Percentiles rank a stretch among this genome's conserved stretches.
Evolutionary conservation across 2,888 invertebrate species (phyloP).

Genomic region (Perdita meconis): DNA sequence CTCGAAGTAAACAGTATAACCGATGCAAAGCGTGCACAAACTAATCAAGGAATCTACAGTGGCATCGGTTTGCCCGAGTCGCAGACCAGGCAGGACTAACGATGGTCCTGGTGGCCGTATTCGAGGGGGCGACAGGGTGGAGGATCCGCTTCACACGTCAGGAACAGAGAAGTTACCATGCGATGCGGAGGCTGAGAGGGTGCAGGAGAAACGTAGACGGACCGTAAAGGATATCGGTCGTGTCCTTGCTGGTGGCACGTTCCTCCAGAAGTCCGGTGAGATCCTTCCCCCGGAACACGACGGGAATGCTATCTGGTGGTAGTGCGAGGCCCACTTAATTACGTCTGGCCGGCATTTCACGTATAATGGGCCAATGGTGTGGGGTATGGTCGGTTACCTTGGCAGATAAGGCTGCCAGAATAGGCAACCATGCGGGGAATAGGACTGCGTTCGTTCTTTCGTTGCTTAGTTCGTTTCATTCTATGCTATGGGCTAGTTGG

Average conservation of each 20-base stretch:
- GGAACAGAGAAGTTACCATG: conserved; percentile 52
- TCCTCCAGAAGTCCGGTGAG: conserved; percentile 28
- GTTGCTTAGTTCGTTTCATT: conserved; percentile 46
- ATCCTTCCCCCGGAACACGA: conserved; percentile 48
- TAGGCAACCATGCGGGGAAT: conserved; percentile 22
- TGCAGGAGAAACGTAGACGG: conserved; percentile 41
- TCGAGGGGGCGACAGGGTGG: conserved; percentile 39
- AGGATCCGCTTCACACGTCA: conserved; percentile 62
- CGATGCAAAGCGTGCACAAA: conserved; percentile 30
- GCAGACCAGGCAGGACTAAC: conserved; percentile 23
- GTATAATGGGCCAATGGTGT: conserved; percentile 61
- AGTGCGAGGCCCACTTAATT: conserved; percentile 65
- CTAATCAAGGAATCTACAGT: conserved; percentile 52
- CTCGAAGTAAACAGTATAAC: no score
- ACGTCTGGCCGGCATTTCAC: conserved; percentile 66
- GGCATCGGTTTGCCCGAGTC: conserved; percentile 16
- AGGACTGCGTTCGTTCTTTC: conserved; percentile 41
- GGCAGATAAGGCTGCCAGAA: conserved; percentile 67
- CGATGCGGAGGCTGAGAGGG: conserved; percentile 24
- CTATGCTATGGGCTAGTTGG: conserved; percentile 23
- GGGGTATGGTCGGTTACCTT: conserved; percentile 43
- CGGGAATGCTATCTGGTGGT: conserved; percentile 58
- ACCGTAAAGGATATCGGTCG: conserved; percentile 66
- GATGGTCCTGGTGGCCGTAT: conserved; percentile 18
- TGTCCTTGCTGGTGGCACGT: conserved; percentile 66